A percentile compares a stretch with the other conserved stretches of the same genome.
phyloP scores from a whole-genome alignment of 2,888 invertebrate genomes.

The Steinernema scapterisci region DNA sequence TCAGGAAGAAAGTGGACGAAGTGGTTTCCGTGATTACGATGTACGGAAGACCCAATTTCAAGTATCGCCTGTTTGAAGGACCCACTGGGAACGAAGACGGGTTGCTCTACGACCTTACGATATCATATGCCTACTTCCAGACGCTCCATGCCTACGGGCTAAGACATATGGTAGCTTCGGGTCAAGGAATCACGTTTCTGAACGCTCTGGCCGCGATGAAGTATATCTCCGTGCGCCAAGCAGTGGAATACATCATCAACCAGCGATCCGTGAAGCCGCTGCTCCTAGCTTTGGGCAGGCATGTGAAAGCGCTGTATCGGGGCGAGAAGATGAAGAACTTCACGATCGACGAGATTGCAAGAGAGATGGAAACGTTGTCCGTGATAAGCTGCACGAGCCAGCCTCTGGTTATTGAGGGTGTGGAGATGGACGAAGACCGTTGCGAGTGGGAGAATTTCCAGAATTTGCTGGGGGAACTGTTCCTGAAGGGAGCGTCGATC shows the following conservation, averaged over 20 bases:
- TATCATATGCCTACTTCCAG: constrained; percentile 14
- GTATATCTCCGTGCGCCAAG: constrained; percentile 12
- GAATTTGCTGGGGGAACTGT: not conserved
- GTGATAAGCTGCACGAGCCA: constrained; percentile 11
- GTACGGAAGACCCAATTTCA: constrained; percentile 22
- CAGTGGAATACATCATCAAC: constrained; percentile 16
- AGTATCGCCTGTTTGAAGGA: constrained; percentile 19
- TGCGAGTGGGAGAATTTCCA: constrained; percentile 23
- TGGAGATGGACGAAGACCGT: constrained; percentile 10
- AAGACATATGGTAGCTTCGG: constrained; percentile 5
- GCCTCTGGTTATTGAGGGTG: not conserved
- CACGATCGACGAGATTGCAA: constrained; percentile 9
- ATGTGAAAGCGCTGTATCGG: not conserved
- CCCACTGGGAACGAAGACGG: constrained; percentile 18
- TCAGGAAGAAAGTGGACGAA: constrained; percentile 18
- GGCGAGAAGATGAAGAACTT: constrained; percentile 9
- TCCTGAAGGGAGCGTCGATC: not conserved
- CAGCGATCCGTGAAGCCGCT: not conserved
- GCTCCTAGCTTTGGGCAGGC: not conserved
- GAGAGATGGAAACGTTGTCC: constrained; percentile 1
- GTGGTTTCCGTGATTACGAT: not conserved
- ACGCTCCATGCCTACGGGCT: not conserved
- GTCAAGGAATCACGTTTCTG: constrained; percentile 19
- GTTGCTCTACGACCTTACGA: constrained; percentile 10
- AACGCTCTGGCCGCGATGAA: constrained; percentile 16